These are phyloP conservation scores for Aythya baeri DNA, from an alignment of 2,113 vertebrate species.

Conservation along the genomic window DNA sequence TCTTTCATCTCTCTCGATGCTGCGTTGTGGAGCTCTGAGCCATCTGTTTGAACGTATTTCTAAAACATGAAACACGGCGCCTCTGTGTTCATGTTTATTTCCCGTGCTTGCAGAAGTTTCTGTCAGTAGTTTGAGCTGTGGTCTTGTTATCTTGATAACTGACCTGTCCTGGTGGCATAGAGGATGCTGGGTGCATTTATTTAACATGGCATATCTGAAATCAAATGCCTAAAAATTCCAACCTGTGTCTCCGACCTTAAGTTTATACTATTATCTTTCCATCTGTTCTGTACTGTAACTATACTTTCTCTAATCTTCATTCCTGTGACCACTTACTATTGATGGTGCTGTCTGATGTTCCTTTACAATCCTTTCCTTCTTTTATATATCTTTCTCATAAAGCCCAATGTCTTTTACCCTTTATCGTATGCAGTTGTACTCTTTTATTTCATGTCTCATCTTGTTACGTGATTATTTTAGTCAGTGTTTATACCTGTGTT, in stretches of 20 bases:
- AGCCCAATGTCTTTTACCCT: background rate
- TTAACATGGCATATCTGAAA: background rate
- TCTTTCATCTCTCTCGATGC: background rate
- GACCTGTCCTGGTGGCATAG: background rate
- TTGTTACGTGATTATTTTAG: background rate
- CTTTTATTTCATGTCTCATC: background rate
- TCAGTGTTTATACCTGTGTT: background rate
- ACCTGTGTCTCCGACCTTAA: background rate
- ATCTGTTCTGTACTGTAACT: background rate
- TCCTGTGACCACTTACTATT: background rate
- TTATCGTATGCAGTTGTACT: background rate
- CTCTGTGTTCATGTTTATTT: rapidly evolving
- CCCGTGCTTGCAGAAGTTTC: background rate
- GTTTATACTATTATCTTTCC: background rate
- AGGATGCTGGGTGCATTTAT: background rate
- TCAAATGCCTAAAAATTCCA: background rate
- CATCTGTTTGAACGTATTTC: rapidly evolving
- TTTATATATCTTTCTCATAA: background rate
- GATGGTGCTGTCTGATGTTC: background rate
- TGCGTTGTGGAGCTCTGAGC: background rate
- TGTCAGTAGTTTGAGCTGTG: background rate
- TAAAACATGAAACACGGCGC: rapidly evolving
- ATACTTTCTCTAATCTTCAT: background rate
- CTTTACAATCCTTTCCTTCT: background rate
- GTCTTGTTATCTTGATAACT: background rate